A percentile compares a stretch with the other conserved stretches of the same genome.
Conservation (phyloP, 2,888 invertebrate species). For the Rhaphigaster nebulosa region DNA sequence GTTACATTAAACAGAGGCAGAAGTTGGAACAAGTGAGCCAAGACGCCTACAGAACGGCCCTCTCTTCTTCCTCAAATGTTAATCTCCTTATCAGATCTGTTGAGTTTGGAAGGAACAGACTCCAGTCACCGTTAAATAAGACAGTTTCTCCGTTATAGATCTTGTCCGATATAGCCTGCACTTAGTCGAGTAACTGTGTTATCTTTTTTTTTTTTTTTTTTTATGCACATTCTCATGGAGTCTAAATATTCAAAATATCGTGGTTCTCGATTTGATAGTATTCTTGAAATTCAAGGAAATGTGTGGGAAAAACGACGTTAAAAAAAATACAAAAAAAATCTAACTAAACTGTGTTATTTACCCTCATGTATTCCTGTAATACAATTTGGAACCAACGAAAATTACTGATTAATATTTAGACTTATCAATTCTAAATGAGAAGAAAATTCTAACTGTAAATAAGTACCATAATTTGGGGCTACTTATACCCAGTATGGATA, state of each 20-base stretch:
- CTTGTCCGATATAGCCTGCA: constrained; percentile 16
- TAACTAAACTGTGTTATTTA: too few relatives aligned
- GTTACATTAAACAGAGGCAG: constrained; percentile 7
- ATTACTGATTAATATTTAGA: too few relatives aligned
- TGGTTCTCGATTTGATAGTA: not conserved
- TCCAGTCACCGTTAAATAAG: constrained; percentile 10
- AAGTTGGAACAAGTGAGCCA: not conserved
- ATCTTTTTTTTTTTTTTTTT: not conserved
- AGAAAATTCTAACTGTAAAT: too few relatives aligned
- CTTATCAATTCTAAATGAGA: too few relatives aligned
- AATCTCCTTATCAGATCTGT: constrained; percentile 29
- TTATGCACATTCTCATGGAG: not conserved
- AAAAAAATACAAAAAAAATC: too few relatives aligned
- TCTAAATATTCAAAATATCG: not conserved
- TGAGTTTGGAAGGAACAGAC: not conserved
- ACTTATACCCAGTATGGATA: too few relatives aligned
- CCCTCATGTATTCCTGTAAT: too few relatives aligned
- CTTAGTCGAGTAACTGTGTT: not conserved
- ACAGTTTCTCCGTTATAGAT: constrained; percentile 22
- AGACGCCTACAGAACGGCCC: constrained; percentile 30
- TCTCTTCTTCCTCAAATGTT: constrained; percentile 11
- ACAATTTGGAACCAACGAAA: too few relatives aligned
- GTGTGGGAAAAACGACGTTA: not conserved
- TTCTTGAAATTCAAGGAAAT: not conserved
- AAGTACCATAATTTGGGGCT: too few relatives aligned